Conservation (phyloP, 2,888 invertebrate genomes). For the Drosophila quinaria region DNA sequence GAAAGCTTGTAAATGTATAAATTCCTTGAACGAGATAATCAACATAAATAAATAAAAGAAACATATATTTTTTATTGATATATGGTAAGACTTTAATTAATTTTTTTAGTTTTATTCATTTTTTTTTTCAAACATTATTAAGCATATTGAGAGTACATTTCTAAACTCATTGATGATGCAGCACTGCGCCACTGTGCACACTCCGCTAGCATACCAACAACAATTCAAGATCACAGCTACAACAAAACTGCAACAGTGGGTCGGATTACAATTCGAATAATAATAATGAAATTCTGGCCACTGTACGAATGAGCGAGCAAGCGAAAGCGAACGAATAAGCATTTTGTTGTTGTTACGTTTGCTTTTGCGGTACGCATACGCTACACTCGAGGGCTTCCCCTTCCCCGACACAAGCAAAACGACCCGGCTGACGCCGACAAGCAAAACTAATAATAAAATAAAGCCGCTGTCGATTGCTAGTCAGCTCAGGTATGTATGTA, state of each 20-base stretch:
- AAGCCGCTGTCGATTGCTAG: slow-evolving; percentile 70
- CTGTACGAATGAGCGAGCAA: slow-evolving; percentile 51
- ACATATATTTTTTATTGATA: too few species aligned
- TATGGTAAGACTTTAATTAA: too few species aligned
- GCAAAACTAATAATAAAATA: slow-evolving; percentile 77
- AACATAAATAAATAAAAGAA: too few species aligned
- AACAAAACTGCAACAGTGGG: slow-evolving; percentile 23
- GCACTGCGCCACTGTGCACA: slow-evolving; percentile 29
- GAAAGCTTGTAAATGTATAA: too few species aligned
- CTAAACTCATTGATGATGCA: not conserved
- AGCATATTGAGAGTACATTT: not conserved
- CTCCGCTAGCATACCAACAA: slow-evolving; percentile 5
- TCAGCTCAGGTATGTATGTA: slow-evolving; percentile 51
- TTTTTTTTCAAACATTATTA: not conserved
- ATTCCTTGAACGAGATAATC: too few species aligned
- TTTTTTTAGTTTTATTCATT: too few species aligned
- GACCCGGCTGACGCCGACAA: slow-evolving; percentile 58
- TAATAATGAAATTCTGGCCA: slow-evolving; percentile 33
- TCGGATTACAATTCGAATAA: slow-evolving; percentile 24
- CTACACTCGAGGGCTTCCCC: slow-evolving; percentile 30
- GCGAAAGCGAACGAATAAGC: slow-evolving; percentile 56
- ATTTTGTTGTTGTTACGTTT: slow-evolving; percentile 37
- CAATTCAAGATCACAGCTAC: slow-evolving; percentile 15
- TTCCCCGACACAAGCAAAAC: slow-evolving; percentile 8
- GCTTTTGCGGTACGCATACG: slow-evolving; percentile 55